A percentile compares a stretch with the other conserved stretches of the same genome.
These are phyloP conservation scores for Nymphalis c-album DNA, from an alignment of 2,888 invertebrate genomes.

Conservation along the genomic window DNA sequence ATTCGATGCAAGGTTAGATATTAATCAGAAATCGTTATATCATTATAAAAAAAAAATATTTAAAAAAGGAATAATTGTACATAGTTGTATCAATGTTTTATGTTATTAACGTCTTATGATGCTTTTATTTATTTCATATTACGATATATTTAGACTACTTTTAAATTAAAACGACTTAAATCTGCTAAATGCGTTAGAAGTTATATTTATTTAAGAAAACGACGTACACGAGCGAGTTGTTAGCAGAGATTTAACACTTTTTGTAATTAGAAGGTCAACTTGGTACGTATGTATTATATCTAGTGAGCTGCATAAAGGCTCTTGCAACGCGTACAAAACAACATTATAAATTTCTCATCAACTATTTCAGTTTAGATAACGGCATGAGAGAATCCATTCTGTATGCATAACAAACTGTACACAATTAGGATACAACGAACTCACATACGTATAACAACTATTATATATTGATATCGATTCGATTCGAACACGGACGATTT, in stretches of 20 bases:
- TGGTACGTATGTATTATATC: conserved; percentile 14
- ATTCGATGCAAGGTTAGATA: conserved; percentile 22
- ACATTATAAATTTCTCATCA: conserved; percentile 21
- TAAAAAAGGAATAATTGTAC: too few relatives aligned
- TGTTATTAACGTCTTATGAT: not conserved
- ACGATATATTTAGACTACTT: not conserved
- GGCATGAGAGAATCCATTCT: conserved; percentile 58
- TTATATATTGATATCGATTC: conserved; percentile 48
- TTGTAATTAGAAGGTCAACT: conserved; percentile 19
- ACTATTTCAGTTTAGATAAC: conserved; percentile 51
- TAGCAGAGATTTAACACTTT: conserved; percentile 17
- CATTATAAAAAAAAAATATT: not conserved
- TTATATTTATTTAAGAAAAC: conserved; percentile 12
- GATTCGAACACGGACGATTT: conserved; percentile 42
- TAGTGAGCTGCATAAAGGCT: conserved; percentile 7
- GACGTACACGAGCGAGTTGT: not conserved
- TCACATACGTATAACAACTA: conserved; percentile 24
- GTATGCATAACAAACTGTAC: conserved; percentile 34
- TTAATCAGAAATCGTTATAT: conserved; percentile 2
- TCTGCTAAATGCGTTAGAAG: not conserved
- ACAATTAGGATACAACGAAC: conserved; percentile 37
- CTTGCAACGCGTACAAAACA: conserved; percentile 10
- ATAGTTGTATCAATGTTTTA: not conserved
- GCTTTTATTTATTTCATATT: not conserved
- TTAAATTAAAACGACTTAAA: not conserved